Conservation (phyloP, 2,797 vertebrate species). For the Pseudocheirus occidentalis region DNA sequence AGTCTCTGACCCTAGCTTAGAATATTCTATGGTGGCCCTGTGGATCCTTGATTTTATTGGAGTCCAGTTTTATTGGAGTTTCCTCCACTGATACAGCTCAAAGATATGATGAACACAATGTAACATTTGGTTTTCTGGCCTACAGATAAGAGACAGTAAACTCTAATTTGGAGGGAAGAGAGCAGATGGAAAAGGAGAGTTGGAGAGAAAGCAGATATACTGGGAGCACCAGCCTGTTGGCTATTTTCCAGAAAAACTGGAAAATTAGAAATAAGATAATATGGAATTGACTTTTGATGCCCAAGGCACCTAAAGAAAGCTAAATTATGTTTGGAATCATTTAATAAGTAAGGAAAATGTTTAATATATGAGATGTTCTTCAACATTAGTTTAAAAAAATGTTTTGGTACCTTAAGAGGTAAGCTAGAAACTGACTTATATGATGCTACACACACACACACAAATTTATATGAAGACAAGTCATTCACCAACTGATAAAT, state of each 20-base stretch:
- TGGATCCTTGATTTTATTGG: not conserved
- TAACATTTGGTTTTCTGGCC: not conserved
- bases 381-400: slow-evolving; percentile 34
- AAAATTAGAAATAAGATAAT: no score
- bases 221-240: no score
- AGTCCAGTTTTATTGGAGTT: not conserved
- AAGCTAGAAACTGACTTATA: slow-evolving; percentile 1
- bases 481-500: no score
- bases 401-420: slow-evolving; percentile 35
- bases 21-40: not conserved
- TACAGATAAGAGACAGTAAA: not conserved
- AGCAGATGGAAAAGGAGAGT: not conserved
- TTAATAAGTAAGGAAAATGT: slow-evolving; percentile 46
- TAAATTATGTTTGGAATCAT: slow-evolving; percentile 40
- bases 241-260: no score
- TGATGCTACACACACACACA: not conserved
- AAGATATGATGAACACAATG: not conserved
- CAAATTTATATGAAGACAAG: no score
- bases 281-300: no score
- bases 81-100: not conserved
- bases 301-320: slow-evolving; percentile 44
- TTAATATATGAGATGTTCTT: slow-evolving; percentile 27
- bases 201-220: no score
- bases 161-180: not conserved
- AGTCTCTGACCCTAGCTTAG: not conserved